phyloP scores from a whole-genome alignment of 2,888 invertebrate species.

The Oxytorus armatus region DNA sequence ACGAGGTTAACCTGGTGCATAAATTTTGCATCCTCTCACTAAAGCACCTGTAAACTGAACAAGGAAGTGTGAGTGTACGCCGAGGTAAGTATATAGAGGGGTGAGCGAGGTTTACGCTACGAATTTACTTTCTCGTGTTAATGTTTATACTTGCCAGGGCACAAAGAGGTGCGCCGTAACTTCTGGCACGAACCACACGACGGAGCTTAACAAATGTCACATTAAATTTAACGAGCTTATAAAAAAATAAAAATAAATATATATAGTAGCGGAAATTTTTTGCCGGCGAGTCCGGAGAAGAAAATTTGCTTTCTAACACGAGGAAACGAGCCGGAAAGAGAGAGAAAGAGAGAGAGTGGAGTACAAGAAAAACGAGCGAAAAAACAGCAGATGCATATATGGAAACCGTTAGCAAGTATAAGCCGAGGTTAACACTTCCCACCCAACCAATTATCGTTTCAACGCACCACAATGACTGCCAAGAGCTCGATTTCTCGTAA shows the following conservation, averaged over 20 bases:
- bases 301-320: not conserved
- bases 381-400: slow-evolving; percentile 17
- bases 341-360: not conserved
- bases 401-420: slow-evolving; percentile 16
- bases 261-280: not conserved
- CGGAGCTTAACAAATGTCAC: slow-evolving; percentile 22
- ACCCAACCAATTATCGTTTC: slow-evolving; percentile 57
- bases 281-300: not conserved
- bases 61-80: too few relatives aligned
- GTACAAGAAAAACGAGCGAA: not conserved
- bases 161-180: too few relatives aligned
- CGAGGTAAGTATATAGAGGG: too few relatives aligned
- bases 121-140: too few relatives aligned
- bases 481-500: slow-evolving; percentile 51
- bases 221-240: slow-evolving; percentile 41
- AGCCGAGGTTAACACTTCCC: slow-evolving; percentile 1
- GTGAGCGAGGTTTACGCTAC: too few relatives aligned
- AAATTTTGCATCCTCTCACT: too few relatives aligned
- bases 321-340: not conserved
- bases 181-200: too few relatives aligned
- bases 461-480: slow-evolving; percentile 55
- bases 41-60: too few relatives aligned
- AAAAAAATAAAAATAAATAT: slow-evolving; percentile 11
- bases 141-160: too few relatives aligned
- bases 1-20: too few relatives aligned